Conservation (phyloP, 2,113 vertebrate species). For the Passer domesticus region DNA sequence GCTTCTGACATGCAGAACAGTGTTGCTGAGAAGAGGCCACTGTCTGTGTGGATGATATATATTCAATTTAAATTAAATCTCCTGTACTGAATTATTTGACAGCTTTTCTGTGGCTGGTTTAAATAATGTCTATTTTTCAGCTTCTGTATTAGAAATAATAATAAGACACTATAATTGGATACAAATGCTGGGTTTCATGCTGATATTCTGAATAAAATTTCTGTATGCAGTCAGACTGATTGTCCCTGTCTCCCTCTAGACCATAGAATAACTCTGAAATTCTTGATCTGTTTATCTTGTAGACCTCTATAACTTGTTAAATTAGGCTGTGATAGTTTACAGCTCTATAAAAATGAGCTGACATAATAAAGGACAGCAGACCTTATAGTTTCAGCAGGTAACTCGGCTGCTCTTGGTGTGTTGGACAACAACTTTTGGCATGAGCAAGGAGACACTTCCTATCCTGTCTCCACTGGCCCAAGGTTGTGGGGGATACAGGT, state of each 20-base stretch:
- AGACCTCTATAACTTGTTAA: neutral
- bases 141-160: neutral
- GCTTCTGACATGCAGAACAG: neutral
- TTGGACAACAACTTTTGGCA: neutral
- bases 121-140: neutral
- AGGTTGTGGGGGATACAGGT: neutral
- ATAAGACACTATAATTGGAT: neutral
- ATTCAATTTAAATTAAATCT: neutral
- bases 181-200: neutral
- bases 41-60: neutral
- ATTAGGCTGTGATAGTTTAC: neutral
- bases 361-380: neutral
- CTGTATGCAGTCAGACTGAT: neutral
- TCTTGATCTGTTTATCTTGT: neutral
- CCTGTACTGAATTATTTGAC: neutral
- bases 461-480: neutral
- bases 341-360: neutral
- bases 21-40: neutral
- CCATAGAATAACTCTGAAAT: neutral
- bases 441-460: neutral
- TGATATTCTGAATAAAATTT: neutral
- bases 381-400: neutral
- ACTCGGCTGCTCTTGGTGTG: neutral
- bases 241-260: neutral
- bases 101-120: neutral